phyloP scores from a whole-genome alignment of 2,797 vertebrate species.

The Tragopan temminckii region DNA sequence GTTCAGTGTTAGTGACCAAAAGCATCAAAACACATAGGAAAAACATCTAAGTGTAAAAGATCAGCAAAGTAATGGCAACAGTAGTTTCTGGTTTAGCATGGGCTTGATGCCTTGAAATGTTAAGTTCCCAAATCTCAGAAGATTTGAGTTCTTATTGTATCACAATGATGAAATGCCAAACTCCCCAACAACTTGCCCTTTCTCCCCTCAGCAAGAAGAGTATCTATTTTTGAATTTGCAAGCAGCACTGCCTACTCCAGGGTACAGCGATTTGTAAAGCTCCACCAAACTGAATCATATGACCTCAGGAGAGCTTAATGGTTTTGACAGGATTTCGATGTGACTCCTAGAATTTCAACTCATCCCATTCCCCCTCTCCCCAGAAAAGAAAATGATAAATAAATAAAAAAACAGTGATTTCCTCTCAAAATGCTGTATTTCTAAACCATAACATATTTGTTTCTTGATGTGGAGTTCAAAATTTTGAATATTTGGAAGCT shows the following conservation, averaged over 20 bases:
- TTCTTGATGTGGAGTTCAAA: not conserved
- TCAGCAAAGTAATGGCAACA: not conserved
- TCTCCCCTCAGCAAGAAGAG: not conserved
- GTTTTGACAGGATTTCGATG: not conserved
- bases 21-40: not conserved
- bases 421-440: not conserved
- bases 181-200: not conserved
- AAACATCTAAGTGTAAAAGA: not conserved
- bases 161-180: not conserved
- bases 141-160: not conserved
- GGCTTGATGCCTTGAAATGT: not conserved
- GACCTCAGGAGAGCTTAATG: not conserved
- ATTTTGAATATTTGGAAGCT: not conserved
- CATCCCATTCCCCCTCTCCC: rapidly evolving
- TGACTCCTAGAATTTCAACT: not conserved
- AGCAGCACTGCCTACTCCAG: not conserved
- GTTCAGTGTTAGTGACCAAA: not conserved
- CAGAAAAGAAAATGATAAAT: not conserved
- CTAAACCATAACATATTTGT: not conserved
- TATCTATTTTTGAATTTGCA: not conserved
- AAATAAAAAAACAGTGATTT: not conserved
- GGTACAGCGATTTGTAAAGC: not conserved
- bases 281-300: not conserved
- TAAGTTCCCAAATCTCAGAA: not conserved
- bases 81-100: not conserved